A percentile compares a stretch with the other conserved stretches of the same genome.
These are phyloP conservation scores for Lonchura striata DNA, from an alignment of 2,113 vertebrate species.

Conservation along the genomic window DNA sequence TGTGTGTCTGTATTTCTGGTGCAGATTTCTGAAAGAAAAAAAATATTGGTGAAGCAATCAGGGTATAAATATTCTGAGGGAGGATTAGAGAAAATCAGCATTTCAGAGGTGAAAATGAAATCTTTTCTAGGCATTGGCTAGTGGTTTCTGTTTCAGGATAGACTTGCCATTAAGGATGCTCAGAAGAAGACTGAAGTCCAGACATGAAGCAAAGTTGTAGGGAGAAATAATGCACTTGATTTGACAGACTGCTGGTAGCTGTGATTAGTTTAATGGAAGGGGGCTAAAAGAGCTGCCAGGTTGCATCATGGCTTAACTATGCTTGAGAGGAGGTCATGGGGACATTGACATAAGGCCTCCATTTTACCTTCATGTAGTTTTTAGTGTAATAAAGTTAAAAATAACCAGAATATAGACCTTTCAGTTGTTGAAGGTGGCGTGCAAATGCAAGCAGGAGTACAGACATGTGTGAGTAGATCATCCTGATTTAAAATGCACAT, in stretches of 20 bases:
- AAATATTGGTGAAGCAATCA: not conserved
- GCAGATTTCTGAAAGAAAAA: not conserved
- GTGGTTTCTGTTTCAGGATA: not conserved
- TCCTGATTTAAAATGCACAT: not conserved
- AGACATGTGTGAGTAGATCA: fast-evolving
- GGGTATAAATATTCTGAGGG: not conserved
- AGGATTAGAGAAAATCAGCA: not conserved
- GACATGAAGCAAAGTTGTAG: not conserved
- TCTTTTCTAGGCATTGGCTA: not conserved
- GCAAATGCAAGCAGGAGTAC: not conserved
- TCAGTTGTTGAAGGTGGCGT: not conserved
- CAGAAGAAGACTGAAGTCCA: not conserved
- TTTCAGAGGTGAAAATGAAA: not conserved
- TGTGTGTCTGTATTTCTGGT: not conserved
- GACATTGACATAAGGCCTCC: not conserved
- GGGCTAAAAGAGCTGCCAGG: not conserved
- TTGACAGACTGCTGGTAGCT: not conserved
- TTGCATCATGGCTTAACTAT: not conserved
- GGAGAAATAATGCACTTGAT: not conserved
- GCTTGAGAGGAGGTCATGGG: not conserved
- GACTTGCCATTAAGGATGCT: not conserved
- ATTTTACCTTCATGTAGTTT: not conserved
- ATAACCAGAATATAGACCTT: not conserved
- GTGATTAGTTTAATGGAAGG: not conserved
- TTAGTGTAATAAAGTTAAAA: not conserved